Evolutionary conservation across 1,140 invertebrate genomes (phyloP).

Genomic region (Archegozetes longisetosus): DNA sequence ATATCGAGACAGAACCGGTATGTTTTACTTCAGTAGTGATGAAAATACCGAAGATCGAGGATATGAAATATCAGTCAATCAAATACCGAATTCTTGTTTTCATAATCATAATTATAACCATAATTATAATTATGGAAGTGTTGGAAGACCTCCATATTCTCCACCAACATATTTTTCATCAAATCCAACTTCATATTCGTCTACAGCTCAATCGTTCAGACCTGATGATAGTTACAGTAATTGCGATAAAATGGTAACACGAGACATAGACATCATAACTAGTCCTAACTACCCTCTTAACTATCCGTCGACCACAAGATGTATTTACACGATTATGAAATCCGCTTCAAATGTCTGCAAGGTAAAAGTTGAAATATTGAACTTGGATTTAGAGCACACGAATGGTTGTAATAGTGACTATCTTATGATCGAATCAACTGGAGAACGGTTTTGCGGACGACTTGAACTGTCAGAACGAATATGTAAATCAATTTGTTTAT

Average conservation of each 20-base stretch:
- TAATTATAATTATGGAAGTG: slow-evolving; percentile 4
- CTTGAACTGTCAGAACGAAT: slow-evolving; percentile 1
- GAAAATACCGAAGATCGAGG: slow-evolving; percentile 15
- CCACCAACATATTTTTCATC: neutral
- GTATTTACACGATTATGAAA: slow-evolving; percentile 16
- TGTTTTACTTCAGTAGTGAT: slow-evolving; percentile 20
- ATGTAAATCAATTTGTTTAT: too few relatives aligned
- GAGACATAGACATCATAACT: slow-evolving; percentile 14
- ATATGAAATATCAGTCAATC: slow-evolving; percentile 20
- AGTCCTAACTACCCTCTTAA: slow-evolving; percentile 19
- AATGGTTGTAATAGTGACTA: slow-evolving; percentile 18
- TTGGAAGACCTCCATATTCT: neutral
- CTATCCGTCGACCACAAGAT: slow-evolving; percentile 18
- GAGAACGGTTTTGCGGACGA: slow-evolving; percentile 18
- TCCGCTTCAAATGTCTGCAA: slow-evolving; percentile 16
- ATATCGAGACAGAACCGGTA: slow-evolving; percentile 15
- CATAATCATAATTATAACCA: slow-evolving; percentile 12
- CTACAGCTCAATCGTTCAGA: neutral
- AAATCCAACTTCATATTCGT: neutral
- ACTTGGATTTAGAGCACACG: slow-evolving; percentile 19
- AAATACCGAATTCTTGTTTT: slow-evolving; percentile 18
- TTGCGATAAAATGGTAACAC: slow-evolving; percentile 17
- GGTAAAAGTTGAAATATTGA: slow-evolving; percentile 18
- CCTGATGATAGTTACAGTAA: neutral
- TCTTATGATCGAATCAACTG: slow-evolving; percentile 18